These are phyloP conservation scores for Calypte anna DNA, from an alignment of 2,113 vertebrate genomes.

Conservation along the genomic window DNA sequence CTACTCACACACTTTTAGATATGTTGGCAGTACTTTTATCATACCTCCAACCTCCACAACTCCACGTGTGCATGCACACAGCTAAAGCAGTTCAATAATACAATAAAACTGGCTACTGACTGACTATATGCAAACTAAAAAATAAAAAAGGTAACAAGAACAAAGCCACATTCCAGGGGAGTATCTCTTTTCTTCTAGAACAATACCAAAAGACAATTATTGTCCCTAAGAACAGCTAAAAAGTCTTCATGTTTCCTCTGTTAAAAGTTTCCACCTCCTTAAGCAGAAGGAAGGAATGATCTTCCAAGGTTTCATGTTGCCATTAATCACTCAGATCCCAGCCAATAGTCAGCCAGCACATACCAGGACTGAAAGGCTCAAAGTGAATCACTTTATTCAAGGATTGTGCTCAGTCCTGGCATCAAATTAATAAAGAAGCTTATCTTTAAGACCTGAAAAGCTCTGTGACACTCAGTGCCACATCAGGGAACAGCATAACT, in stretches of 20 bases:
- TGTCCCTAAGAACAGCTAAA: neutral
- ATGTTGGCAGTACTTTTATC: neutral
- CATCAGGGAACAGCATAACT: neutral
- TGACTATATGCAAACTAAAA: neutral
- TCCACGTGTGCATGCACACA: neutral
- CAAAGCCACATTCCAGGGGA: neutral
- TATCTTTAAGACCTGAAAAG: conserved; percentile 12
- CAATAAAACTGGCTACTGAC: neutral
- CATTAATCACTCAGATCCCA: neutral
- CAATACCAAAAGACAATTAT: neutral
- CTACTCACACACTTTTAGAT: neutral
- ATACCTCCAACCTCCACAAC: neutral
- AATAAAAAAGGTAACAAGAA: neutral
- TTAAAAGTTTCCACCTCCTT: neutral
- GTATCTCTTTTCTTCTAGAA: neutral
- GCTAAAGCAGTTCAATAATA: neutral
- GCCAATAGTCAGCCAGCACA: neutral
- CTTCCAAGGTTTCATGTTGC: neutral
- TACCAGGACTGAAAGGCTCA: neutral
- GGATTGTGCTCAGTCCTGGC: neutral
- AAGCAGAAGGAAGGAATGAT: neutral
- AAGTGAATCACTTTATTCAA: neutral
- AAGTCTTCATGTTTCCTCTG: neutral
- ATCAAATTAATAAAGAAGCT: neutral
- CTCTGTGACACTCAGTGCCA: neutral